Evolutionary conservation across 2,797 vertebrate species (phyloP), one percentile per base, ranked within the genome.

Genomic region (Enoplosus armatus): DNA sequence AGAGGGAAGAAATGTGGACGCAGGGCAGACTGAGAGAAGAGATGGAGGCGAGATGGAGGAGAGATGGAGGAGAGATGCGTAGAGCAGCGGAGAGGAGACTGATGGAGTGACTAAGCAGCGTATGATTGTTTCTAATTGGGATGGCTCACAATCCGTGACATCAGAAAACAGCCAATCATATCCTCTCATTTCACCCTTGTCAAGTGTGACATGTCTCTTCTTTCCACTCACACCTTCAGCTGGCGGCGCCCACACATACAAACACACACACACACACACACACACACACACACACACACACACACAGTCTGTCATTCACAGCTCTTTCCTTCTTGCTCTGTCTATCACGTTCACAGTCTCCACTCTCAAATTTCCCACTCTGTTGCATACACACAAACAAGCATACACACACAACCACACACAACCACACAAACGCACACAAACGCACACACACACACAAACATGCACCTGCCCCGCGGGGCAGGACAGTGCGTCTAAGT

Each of bases 121-220:
- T 82, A 73, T 85, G 87, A 93, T 89, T 85, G 85, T 89, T 83
- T 86, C 80, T 95, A 93, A 94, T 94, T 90, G 90, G 85, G 85
- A 83, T 27, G 77, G 51, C 85, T 85, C 73, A 20, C 84, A 65
- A 87, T 83, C 88, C 61, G 47, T 87, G 87, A 89, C 88, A 88
- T 93, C 87, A 85, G 84, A 89, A 91, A 89, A 87, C 82, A 91
- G 86, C 77, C 90, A 89, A 91, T 93, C 85, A 73, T 74, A 86
- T 88, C 81, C 76, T 78, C 75, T 81, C 82, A 86, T 93, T 92
- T 88, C 87, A 91, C 77, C 82, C 89, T 78, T 81, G 70, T 90
- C 83, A 88, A 89, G 88, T 89, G 89, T 91, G 89, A 93, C 90
- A 84, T 90, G 89, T 91, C 72, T 74, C 69, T 74, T 62, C 78